phyloP scores from a whole-genome alignment of 2,797 vertebrate species.

The Pangasius mekongensis region DNA sequence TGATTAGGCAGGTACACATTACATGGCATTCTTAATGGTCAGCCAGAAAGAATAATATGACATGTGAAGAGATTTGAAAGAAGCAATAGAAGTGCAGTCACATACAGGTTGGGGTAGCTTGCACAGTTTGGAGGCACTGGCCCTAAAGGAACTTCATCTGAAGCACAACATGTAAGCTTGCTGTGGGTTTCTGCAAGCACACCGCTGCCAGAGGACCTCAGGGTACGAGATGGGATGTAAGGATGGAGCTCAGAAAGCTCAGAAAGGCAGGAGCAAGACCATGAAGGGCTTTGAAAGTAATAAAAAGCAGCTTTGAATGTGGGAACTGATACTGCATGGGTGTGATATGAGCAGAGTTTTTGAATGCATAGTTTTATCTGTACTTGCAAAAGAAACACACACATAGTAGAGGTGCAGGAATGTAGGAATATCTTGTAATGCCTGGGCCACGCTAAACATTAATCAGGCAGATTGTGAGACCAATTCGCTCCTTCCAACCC shows the following conservation, averaged over 20 bases:
- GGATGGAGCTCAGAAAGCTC: neutral
- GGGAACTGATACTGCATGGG: neutral
- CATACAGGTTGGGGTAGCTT: too few relatives aligned
- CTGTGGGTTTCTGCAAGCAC: neutral
- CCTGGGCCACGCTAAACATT: neutral
- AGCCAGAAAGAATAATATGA: neutral
- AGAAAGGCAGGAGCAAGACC: neutral
- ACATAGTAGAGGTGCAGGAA: neutral
- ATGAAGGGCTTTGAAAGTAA: neutral
- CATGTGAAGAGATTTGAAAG: neutral
- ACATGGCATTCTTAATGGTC: neutral
- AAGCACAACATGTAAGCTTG: constrained; percentile 1
- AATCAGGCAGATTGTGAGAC: neutral
- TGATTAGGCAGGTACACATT: neutral
- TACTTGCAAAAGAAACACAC: neutral
- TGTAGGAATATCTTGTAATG: neutral
- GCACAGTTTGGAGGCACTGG: neutral
- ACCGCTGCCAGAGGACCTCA: neutral
- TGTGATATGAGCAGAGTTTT: neutral
- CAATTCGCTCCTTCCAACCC: neutral
- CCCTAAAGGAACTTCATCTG: neutral
- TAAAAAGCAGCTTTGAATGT: neutral
- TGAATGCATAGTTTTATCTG: neutral
- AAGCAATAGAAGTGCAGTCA: neutral
- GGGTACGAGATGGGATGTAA: neutral